These are phyloP conservation scores for Lanius collurio DNA, from an alignment of 2,113 vertebrate genomes.

Conservation along the genomic window DNA sequence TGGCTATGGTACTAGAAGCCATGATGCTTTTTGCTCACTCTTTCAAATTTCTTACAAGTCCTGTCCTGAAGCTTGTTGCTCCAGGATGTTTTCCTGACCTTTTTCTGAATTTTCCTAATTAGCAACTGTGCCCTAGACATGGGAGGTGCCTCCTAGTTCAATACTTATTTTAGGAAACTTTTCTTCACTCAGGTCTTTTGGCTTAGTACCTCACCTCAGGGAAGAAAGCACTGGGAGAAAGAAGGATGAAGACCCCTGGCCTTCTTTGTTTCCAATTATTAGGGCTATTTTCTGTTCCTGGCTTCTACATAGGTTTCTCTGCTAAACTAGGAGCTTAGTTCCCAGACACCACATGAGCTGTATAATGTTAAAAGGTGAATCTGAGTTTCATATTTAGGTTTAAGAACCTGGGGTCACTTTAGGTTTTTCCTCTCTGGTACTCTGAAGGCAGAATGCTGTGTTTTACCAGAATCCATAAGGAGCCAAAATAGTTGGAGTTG, in stretches of 20 bases:
- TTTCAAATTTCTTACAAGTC: background rate
- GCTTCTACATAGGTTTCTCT: background rate
- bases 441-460: background rate
- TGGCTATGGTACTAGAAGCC: background rate
- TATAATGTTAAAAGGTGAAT: background rate
- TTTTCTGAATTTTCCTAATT: conserved; percentile 20
- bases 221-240: background rate
- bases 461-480: background rate
- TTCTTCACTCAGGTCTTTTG: background rate
- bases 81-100: background rate
- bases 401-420: background rate
- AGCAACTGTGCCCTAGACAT: background rate
- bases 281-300: background rate
- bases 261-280: background rate
- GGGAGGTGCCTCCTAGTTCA: background rate
- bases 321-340: background rate
- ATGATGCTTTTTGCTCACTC: background rate
- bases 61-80: background rate
- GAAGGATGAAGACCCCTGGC: background rate
- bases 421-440: background rate
- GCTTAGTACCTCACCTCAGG: background rate
- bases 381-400: background rate
- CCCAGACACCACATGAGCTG: background rate
- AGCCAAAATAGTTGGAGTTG: background rate
- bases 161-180: conserved; percentile 10